Percentiles rank a stretch among this genome's conserved stretches.
Conservation (phyloP, 2,113 vertebrate genomes). For the Agapornis roseicollis region DNA sequence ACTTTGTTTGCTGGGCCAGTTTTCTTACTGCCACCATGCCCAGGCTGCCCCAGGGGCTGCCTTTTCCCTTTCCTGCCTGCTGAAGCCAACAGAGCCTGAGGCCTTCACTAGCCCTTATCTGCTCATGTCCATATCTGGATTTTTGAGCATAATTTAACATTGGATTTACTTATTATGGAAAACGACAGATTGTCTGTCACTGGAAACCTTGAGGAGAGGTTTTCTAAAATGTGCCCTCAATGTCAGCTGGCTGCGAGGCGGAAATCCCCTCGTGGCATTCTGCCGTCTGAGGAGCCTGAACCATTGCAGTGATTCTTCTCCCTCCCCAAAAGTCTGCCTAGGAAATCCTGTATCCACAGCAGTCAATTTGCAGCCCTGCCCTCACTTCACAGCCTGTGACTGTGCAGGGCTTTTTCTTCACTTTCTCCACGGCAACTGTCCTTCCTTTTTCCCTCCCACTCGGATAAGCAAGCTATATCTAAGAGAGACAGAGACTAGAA, state of each 20-base stretch:
- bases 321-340: not conserved
- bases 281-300: not conserved
- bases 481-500: not conserved
- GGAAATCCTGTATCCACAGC: not conserved
- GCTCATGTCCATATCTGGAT: rapidly evolving
- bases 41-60: not conserved
- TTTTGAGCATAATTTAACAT: conserved; percentile 6
- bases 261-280: not conserved
- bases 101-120: rapidly evolving
- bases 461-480: conserved; percentile 2
- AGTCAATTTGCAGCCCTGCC: not conserved
- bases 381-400: not conserved
- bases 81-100: not conserved
- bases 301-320: rapidly evolving
- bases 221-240: not conserved
- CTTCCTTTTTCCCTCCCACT: not conserved
- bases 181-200: not conserved
- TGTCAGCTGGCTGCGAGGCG: not conserved
- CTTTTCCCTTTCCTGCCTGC: not conserved
- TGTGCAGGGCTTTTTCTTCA: not conserved
- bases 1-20: not conserved
- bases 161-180: not conserved
- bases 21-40: not conserved
- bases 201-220: not conserved
- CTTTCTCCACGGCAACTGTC: not conserved